Evolutionary conservation across 23 tunicate genomes (phyloP).

Genomic region (Halocynthia aurantium): DNA sequence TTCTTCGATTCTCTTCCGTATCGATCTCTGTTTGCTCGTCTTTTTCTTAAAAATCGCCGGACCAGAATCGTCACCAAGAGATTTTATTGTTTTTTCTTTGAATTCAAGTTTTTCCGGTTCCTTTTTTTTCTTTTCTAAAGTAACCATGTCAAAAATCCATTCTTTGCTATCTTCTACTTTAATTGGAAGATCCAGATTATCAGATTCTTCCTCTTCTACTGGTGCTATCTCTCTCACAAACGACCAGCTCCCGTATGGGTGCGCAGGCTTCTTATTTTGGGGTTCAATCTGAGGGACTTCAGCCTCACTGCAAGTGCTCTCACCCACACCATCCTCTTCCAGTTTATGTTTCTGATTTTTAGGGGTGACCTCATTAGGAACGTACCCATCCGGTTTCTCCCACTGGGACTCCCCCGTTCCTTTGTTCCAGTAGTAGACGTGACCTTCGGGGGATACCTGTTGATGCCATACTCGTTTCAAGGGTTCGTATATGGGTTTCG

Average conservation of each 20-base stretch:
- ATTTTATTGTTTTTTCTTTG: slow-evolving; percentile 15
- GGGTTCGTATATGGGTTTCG: neutral
- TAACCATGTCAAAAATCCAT: slow-evolving; percentile 3
- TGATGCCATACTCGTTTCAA: neutral
- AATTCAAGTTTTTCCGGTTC: slow-evolving; percentile 8
- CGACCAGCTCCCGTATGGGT: slow-evolving; percentile 15
- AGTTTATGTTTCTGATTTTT: neutral
- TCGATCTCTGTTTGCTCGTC: slow-evolving; percentile 6
- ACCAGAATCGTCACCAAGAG: slow-evolving; percentile 6
- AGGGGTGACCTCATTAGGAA: neutral
- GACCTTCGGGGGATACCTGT: slow-evolving; percentile 20
- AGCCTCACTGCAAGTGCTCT: neutral
- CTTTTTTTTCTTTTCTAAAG: neutral
- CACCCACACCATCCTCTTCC: neutral
- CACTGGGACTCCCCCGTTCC: slow-evolving; percentile 18
- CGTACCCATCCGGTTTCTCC: slow-evolving; percentile 24
- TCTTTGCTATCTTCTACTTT: neutral
- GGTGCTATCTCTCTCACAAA: neutral
- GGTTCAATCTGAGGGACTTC: slow-evolving; percentile 2
- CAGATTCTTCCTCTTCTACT: neutral
- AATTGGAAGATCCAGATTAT: slow-evolving; percentile 1
- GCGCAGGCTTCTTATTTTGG: slow-evolving; percentile 1
- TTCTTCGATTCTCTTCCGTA: slow-evolving; percentile 8
- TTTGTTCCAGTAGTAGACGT: slow-evolving; percentile 16
- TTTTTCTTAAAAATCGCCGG: slow-evolving; percentile 14